Percentiles rank a stretch among this genome's conserved stretches.
Conservation (phyloP, 2,888 invertebrate species). For the Pristionchus arcanus region DNA sequence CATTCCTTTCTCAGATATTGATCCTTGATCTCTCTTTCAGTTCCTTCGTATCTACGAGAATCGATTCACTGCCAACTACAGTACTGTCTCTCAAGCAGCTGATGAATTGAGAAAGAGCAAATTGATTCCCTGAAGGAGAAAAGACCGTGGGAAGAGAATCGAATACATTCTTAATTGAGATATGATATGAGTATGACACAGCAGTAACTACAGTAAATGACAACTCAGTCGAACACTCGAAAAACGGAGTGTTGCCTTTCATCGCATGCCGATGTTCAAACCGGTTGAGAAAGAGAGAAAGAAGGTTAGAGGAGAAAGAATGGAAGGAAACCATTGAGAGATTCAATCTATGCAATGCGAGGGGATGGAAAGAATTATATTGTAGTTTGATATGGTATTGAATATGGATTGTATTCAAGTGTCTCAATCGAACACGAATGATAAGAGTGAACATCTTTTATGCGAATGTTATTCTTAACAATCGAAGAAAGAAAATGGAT, state of each 20-base stretch:
- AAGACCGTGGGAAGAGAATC: constrained; percentile 14
- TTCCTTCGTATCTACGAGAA: constrained; percentile 53
- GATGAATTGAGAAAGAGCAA: constrained; percentile 45
- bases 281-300: constrained; percentile 37
- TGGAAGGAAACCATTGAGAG: constrained; percentile 38
- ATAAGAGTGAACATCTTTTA: constrained; percentile 1
- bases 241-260: constrained; percentile 27
- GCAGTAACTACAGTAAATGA: not conserved
- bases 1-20: not conserved
- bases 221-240: constrained; percentile 5
- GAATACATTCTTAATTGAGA: constrained; percentile 25
- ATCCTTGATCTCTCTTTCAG: constrained; percentile 43
- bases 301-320: constrained; percentile 42
- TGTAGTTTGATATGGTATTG: not conserved
- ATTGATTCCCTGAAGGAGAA: not conserved
- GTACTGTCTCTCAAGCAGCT: constrained; percentile 25
- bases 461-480: constrained; percentile 7
- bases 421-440: no score
- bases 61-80: constrained; percentile 51
- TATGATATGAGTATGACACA: not conserved
- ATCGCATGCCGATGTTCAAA: constrained; percentile 19
- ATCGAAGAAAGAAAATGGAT: not conserved
- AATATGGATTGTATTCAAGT: not conserved
- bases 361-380: not conserved
- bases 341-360: constrained; percentile 12